Evolutionary conservation across 2,113 vertebrate genomes (phyloP).

Genomic region (Pituophis catenifer): DNA sequence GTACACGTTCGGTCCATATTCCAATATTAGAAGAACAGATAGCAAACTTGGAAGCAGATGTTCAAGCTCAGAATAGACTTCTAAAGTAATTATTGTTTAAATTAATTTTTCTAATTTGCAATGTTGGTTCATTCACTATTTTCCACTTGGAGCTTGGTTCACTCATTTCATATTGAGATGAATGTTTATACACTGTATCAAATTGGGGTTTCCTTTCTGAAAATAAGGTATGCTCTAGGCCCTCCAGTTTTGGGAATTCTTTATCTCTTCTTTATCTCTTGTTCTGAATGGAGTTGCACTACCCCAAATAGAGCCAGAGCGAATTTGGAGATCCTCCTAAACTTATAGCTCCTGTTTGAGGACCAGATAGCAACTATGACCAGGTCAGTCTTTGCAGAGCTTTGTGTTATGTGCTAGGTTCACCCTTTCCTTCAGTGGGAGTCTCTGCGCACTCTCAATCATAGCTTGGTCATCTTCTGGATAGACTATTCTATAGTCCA

Average conservation of each 20-base stretch:
- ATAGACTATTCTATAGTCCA: neutral
- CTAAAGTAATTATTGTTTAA: conserved; percentile 73
- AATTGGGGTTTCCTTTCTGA: neutral
- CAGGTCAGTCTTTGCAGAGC: neutral
- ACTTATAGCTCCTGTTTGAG: neutral
- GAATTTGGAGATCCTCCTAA: neutral
- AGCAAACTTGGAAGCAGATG: conserved; percentile 79
- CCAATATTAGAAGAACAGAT: conserved; percentile 81
- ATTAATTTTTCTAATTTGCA: neutral
- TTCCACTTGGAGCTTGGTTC: neutral
- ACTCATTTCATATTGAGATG: neutral
- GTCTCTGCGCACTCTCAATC: neutral
- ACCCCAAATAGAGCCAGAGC: neutral
- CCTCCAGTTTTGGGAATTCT: neutral
- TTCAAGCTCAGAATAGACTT: conserved; percentile 80
- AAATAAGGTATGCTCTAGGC: neutral
- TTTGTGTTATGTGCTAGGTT: neutral
- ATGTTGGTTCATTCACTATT: neutral
- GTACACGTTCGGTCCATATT: conserved; percentile 66
- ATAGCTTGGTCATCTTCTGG: neutral
- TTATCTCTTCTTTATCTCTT: neutral
- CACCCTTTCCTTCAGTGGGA: neutral
- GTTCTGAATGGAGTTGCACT: neutral
- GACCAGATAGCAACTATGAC: neutral
- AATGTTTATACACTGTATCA: neutral